A percentile compares a stretch with the other conserved stretches of the same genome.
Evolutionary conservation across 2,888 invertebrate genomes (phyloP).

Genomic region (Dryomyza anilis): DNA sequence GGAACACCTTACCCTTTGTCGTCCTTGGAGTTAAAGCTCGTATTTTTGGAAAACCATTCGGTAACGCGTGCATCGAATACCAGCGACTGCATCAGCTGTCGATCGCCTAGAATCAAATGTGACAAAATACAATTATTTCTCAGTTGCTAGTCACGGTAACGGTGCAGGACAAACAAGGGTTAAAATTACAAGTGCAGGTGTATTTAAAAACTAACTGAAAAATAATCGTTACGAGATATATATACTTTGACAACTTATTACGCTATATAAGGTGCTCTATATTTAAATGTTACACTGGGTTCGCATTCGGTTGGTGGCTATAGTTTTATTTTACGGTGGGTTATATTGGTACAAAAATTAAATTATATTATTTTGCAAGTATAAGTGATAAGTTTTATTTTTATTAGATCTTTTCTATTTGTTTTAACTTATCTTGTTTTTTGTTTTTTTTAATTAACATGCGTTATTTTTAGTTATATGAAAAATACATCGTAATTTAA

Average conservation of each 20-base stretch:
- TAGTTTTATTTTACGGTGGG: not conserved
- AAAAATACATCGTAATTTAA: not conserved
- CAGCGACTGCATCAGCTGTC: slow-evolving; percentile 81
- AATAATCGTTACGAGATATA: not conserved
- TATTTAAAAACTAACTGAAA: slow-evolving; percentile 11
- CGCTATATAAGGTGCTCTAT: slow-evolving; percentile 41
- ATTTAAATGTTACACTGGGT: not conserved
- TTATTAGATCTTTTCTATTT: too few relatives aligned
- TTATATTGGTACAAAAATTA: slow-evolving; percentile 4
- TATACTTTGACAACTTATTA: slow-evolving; percentile 4
- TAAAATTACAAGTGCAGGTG: slow-evolving; percentile 11
- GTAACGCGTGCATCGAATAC: slow-evolving; percentile 89
- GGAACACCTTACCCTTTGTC: slow-evolving; percentile 68
- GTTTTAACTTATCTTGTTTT: not conserved
- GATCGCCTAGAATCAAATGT: slow-evolving; percentile 74
- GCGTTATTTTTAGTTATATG: not conserved
- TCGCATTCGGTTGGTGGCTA: slow-evolving; percentile 1
- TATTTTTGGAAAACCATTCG: slow-evolving; percentile 81
- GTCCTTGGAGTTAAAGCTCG: slow-evolving; percentile 73
- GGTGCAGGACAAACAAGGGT: not conserved
- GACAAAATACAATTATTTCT: too few relatives aligned
- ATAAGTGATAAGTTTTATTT: not conserved
- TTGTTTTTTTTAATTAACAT: not conserved
- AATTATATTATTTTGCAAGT: not conserved
- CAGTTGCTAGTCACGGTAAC: too few relatives aligned